phyloP scores from a whole-genome alignment of 2,113 vertebrate species.

The Pituophis catenifer region DNA sequence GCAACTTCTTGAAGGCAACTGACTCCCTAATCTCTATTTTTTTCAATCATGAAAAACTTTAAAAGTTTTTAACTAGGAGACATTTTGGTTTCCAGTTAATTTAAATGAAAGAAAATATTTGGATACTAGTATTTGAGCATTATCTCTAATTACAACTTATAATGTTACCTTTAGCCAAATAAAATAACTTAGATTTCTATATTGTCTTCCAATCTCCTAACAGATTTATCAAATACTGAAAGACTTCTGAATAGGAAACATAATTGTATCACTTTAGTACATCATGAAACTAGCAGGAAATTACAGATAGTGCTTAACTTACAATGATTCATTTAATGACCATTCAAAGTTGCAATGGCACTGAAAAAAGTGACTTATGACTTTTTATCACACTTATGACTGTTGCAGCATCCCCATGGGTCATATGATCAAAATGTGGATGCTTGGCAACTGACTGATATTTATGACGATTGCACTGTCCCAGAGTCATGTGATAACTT shows the following conservation, averaged over 20 bases:
- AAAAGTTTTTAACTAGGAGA: constrained; percentile 36
- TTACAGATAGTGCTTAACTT: not conserved
- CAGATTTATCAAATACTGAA: not conserved
- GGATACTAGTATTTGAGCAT: constrained; percentile 18
- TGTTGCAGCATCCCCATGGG: not conserved
- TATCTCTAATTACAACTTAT: not conserved
- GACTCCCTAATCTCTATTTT: not conserved
- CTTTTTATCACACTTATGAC: not conserved
- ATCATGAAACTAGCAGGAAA: not conserved
- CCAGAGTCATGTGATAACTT: not conserved
- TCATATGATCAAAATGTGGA: not conserved
- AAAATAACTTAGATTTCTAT: not conserved
- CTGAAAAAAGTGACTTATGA: not conserved
- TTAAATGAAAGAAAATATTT: constrained; percentile 31
- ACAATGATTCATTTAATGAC: not conserved
- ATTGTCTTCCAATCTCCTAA: not conserved
- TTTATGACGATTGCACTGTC: not conserved
- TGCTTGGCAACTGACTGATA: not conserved
- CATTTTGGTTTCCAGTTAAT: constrained; percentile 41
- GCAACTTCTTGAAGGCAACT: not conserved
- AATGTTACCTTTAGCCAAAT: constrained; percentile 14
- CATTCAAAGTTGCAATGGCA: not conserved
- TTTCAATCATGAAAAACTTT: constrained; percentile 17
- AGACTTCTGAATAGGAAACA: not conserved
- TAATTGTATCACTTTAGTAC: not conserved